A percentile compares a stretch with the other conserved stretches of the same genome.
Evolutionary conservation across 1,140 invertebrate species (phyloP).

Genomic region (Bombyx mori): ASM3026992v2 NC_085121.1:10372501-10373000

Average conservation of each 20-base stretch:
- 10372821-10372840: conserved; percentile 2
- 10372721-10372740: too few species aligned
- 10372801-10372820: not conserved
- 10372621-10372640: too few species aligned
- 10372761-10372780: too few species aligned
- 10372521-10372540: too few species aligned
- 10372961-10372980: not conserved
- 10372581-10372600: not conserved
- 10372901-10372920: conserved; percentile 10
- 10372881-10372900: not conserved
- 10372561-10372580: not conserved
- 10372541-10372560: too few species aligned
- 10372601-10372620: too few species aligned
- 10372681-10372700: too few species aligned
- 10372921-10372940: not conserved
- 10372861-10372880: conserved; percentile 1
- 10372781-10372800: not conserved
- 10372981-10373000: not conserved
- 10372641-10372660: too few species aligned
- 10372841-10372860: not conserved
- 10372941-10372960: conserved; percentile 2
- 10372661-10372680: too few species aligned
- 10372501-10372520: too few species aligned
- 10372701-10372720: too few species aligned
- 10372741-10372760: too few species aligned